These are phyloP conservation scores for Barbus barbus DNA, from an alignment of 2,113 vertebrate species.

Conservation along the genomic window DNA sequence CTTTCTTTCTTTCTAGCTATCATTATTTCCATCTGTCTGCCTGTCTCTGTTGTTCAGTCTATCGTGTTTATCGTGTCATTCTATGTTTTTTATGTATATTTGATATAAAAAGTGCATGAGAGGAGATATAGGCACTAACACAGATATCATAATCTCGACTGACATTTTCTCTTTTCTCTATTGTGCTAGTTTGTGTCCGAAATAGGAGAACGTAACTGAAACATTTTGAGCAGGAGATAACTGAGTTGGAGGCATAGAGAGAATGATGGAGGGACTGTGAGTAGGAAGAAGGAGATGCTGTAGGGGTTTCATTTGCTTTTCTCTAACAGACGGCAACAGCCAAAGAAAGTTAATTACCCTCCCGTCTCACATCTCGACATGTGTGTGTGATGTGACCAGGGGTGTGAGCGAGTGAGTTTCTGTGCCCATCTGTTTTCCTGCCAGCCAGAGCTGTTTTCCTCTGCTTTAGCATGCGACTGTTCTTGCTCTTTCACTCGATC, in stretches of 20 bases:
- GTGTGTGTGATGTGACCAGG: neutral
- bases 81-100: neutral
- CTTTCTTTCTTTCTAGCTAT: neutral
- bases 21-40: too few species aligned
- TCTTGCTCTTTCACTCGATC: neutral
- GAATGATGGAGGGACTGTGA: constrained; percentile 16
- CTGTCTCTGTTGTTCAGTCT: neutral
- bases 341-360: constrained; percentile 45
- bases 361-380: constrained; percentile 19
- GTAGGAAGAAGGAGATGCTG: constrained; percentile 16
- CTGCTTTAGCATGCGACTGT: neutral
- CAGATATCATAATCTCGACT: neutral
- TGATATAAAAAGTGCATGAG: neutral
- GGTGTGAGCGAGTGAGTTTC: neutral
- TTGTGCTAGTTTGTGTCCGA: neutral
- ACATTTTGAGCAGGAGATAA: constrained; percentile 1
- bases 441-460: constrained; percentile 30
- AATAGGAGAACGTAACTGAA: neutral
- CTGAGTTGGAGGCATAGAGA: neutral
- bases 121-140: neutral
- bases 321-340: constrained; percentile 41
- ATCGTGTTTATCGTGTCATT: neutral
- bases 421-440: constrained; percentile 40
- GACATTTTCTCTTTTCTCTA: neutral
- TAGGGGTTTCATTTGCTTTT: constrained; percentile 45